Conservation (phyloP, 2,888 invertebrate genomes). For the Hemicrepidius hirtus region DNA sequence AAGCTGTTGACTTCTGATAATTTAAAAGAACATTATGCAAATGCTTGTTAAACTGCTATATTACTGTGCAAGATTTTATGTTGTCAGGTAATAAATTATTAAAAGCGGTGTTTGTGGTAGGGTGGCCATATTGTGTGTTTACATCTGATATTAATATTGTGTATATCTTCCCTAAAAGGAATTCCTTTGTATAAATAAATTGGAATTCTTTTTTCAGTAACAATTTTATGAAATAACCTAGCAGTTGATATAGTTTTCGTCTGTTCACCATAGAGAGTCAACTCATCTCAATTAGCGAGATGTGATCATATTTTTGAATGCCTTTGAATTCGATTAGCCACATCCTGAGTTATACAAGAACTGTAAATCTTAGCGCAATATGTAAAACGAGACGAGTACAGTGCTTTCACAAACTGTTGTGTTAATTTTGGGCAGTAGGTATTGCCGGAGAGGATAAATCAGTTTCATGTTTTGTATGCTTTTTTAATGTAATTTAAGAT, state of each 20-base stretch:
- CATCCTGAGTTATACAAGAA: constrained; percentile 25
- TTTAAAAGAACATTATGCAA: background rate
- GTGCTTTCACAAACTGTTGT: background rate
- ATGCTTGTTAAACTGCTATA: background rate
- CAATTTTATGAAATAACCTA: too few species aligned
- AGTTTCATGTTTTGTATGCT: background rate
- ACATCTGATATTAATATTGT: too few species aligned
- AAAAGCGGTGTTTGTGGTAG: too few species aligned
- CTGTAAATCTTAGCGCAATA: constrained; percentile 24
- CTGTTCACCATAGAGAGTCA: constrained; percentile 36
- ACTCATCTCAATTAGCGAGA: constrained; percentile 19
- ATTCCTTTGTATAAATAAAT: too few species aligned
- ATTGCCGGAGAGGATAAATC: background rate
- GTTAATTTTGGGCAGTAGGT: background rate
- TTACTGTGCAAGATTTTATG: background rate
- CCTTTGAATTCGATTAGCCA: constrained; percentile 32
- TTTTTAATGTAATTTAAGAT: constrained; percentile 1
- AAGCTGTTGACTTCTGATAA: background rate
- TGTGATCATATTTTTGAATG: constrained; percentile 25
- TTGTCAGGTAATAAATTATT: too few species aligned
- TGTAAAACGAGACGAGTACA: background rate
- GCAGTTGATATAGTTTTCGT: too few species aligned
- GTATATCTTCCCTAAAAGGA: too few species aligned
- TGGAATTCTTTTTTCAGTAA: too few species aligned
- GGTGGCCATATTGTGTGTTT: too few species aligned